Conservation (phyloP, 1,140 invertebrate genomes). For the Heliconius himera region DNA sequence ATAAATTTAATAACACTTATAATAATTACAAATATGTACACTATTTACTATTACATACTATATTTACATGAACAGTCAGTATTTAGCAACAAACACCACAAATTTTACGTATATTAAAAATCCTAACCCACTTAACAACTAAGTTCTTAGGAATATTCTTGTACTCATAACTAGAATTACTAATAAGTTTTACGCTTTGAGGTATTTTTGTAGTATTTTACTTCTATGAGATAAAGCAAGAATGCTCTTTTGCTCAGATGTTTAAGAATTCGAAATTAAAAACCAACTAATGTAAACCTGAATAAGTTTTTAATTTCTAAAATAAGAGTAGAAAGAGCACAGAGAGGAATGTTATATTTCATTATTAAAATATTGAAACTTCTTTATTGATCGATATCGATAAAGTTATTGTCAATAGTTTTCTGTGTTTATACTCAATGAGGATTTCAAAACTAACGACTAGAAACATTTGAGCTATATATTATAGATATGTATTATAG, state of each 20-base stretch:
- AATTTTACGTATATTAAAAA: neutral
- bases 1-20: neutral
- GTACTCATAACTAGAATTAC: neutral
- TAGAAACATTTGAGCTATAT: conserved; percentile 28
- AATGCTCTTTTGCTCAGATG: too few relatives aligned
- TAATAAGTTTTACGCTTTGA: conserved; percentile 1
- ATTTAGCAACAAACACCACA: conserved; percentile 10
- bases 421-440: neutral
- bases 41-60: neutral
- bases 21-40: neutral
- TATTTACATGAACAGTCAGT: conserved; percentile 3
- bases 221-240: neutral
- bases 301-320: too few relatives aligned
- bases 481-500: neutral
- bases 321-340: too few relatives aligned
- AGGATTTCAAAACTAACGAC: conserved; percentile 20
- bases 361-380: too few relatives aligned
- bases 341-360: too few relatives aligned
- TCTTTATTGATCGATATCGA: neutral
- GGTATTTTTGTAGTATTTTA: neutral
- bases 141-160: neutral
- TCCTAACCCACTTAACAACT: conserved; percentile 2
- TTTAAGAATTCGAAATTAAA: neutral
- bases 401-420: neutral
- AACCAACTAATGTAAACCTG: too few relatives aligned